These are phyloP conservation scores for Bungarus multicinctus DNA, from an alignment of 2,113 vertebrate species.

Conservation along the genomic window DNA sequence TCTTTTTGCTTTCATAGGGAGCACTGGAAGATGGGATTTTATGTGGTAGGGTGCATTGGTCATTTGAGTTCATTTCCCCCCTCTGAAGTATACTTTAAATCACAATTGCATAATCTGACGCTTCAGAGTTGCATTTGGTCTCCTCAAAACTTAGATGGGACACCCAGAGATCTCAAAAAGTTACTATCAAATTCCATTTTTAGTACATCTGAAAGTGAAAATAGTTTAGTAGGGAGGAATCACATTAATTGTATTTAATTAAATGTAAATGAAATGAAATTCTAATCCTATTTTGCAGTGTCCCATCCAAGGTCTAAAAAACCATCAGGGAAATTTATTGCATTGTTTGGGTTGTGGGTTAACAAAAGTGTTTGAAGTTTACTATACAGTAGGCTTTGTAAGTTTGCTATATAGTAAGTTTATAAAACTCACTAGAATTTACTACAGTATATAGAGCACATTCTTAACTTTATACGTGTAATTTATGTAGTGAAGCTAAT, in stretches of 20 bases:
- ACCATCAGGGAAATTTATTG: background rate
- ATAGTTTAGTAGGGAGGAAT: background rate
- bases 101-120: background rate
- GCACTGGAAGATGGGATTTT: background rate
- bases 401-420: background rate
- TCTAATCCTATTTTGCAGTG: background rate
- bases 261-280: background rate
- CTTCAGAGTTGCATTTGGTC: background rate
- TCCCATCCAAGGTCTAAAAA: background rate
- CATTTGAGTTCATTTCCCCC: background rate
- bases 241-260: background rate
- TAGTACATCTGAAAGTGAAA: background rate
- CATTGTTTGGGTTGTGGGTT: background rate
- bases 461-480: background rate
- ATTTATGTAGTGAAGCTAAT: background rate
- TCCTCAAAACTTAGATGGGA: background rate
- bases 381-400: background rate
- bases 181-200: background rate
- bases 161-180: background rate
- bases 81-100: background rate
- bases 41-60: background rate
- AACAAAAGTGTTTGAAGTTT: background rate
- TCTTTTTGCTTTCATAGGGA: background rate
- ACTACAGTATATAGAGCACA: background rate
- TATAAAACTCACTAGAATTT: background rate